Base-by-base conservation (phyloP, 2,113 vertebrate species). In the Dipodomys merriami region DNA sequence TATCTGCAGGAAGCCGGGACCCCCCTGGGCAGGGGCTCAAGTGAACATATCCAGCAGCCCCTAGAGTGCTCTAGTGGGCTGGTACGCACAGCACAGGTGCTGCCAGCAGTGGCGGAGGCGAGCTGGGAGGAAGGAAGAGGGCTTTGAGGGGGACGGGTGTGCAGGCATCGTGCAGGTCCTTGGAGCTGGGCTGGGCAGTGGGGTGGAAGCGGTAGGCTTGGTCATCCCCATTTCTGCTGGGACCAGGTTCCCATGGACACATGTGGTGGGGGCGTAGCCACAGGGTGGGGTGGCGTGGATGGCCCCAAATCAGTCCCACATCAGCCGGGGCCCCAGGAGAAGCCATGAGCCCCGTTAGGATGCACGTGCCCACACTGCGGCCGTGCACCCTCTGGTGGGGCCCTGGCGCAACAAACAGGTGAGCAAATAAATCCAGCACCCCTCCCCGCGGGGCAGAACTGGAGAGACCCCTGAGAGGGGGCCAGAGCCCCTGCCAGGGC, bases 161-260 rank as follows among this genome's bases (percentile, higher is more conserved):
- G 33, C 53, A 5, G 22, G 46, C 57, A 15, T 35, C 15, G 72
- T 15, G 9, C 8, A 10, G n/a, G 39, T 33, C 60, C 22, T 64
- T 16, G 25, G 35, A 68, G 23, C 68, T 29, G 83, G 25, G 27
- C 60, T 15, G 29, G 62, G 46, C 1, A 0, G 76, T 0, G 10
- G 35, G 27, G 7, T 12, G 4, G 13, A 53, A 39, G 25, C 27
- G 16, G 5, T 16, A 0, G 0, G 1, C 5, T 39, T 6, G 8
- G 3, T 10, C 39, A 8, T 20, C n/a, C 29, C 22, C 1, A n/a
- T 68, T 33, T 6, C 13, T 1, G 49, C 22, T 60, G 23, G n/a
- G 30, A 6, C 22, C 79, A 23, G 39, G n/a, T 29, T 44, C 27
- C 46, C 10, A 60, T 1, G 29, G 57, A 13, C 39, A 39, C 39